Evolutionary conservation across 2,113 vertebrate species (phyloP).

Genomic region (Lasiurus borealis): DNA sequence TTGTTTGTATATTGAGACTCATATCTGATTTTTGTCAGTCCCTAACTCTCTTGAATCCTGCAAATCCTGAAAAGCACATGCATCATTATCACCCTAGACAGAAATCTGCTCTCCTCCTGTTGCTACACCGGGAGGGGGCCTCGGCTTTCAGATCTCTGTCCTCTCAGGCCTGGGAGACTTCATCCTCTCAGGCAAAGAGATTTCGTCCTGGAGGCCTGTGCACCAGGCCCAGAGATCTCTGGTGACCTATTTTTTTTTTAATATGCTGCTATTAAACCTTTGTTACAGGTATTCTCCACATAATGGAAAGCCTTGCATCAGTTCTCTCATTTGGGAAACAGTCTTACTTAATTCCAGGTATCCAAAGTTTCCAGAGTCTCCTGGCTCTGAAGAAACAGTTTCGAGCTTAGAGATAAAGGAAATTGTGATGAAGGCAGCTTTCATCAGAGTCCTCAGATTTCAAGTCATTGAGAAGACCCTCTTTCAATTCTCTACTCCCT

Average conservation of each 20-base stretch:
- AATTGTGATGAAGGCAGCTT: not conserved
- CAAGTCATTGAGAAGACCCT: not conserved
- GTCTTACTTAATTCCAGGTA: not conserved
- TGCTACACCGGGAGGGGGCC: not conserved
- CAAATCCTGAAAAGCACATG: not conserved
- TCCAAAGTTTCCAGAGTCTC: not conserved
- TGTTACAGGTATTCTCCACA: not conserved
- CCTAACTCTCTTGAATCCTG: not conserved
- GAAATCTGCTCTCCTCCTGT: not conserved
- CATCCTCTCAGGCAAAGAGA: rapidly evolving
- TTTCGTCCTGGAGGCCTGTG: not conserved
- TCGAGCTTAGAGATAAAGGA: not conserved
- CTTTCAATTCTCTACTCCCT: not conserved
- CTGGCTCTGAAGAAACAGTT: not conserved
- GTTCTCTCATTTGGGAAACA: not conserved
- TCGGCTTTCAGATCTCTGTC: not conserved
- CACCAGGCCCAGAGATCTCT: not conserved
- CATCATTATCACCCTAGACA: not conserved
- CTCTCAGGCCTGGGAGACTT: not conserved
- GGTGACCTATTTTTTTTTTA: not conserved
- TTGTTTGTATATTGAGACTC: not conserved
- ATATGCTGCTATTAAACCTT: not conserved
- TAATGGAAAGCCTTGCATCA: not conserved
- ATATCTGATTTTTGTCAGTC: not conserved
- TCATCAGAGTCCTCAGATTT: not conserved